Conservation (phyloP, 2,797 vertebrate genomes). For the Ataeniobius toweri region DNA sequence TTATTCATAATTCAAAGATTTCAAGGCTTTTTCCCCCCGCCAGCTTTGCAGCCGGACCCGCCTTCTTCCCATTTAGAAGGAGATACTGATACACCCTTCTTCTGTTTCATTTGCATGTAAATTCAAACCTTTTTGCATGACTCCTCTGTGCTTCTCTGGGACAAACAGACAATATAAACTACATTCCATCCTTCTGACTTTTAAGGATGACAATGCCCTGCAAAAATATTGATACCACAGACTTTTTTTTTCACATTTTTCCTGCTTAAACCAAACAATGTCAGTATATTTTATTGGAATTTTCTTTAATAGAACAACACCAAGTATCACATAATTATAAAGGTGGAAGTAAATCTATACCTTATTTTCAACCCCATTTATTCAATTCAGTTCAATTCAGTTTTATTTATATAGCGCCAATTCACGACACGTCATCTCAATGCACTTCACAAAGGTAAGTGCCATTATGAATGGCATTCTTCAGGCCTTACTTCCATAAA, state of each 20-base stretch:
- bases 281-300: background rate
- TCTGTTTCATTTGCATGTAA: slow-evolving; percentile 60
- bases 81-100: slow-evolving; percentile 40
- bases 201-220: background rate
- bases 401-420: too few species aligned
- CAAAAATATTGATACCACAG: background rate
- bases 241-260: background rate
- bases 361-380: background rate
- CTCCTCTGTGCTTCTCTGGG: slow-evolving; percentile 15
- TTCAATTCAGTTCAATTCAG: too few species aligned
- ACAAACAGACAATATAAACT: slow-evolving; percentile 26
- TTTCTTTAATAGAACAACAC: background rate
- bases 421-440: too few species aligned
- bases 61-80: slow-evolving; percentile 50
- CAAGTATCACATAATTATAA: background rate
- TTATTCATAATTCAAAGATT: slow-evolving; percentile 26
- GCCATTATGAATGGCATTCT: background rate
- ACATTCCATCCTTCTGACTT: background rate
- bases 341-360: background rate
- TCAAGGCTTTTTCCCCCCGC: slow-evolving; percentile 21
- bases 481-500: background rate
- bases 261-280: background rate
- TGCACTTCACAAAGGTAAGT: too few species aligned
- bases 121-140: slow-evolving; percentile 42
- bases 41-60: slow-evolving; percentile 27